phyloP scores from a whole-genome alignment of 2,888 invertebrate genomes.

The Acronicta leporina region DNA sequence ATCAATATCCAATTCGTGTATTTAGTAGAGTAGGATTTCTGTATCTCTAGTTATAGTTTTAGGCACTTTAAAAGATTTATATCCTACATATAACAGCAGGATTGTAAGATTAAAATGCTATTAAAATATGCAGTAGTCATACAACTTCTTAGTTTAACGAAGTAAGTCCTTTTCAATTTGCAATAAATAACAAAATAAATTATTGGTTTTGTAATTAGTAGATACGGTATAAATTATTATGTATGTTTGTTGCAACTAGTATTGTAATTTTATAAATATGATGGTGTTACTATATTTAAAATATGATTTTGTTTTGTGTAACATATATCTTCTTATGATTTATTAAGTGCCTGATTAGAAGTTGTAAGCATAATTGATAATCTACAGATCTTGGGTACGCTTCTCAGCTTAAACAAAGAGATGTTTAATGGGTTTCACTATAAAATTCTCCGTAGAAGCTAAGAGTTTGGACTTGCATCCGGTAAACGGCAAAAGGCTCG shows the following conservation, averaged over 20 bases:
- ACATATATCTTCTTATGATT: no score
- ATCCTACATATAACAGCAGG: slow-evolving; percentile 10
- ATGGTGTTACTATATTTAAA: no score
- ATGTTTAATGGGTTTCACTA: no score
- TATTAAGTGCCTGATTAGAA: no score
- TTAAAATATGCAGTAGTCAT: slow-evolving; percentile 24
- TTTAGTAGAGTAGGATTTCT: not conserved
- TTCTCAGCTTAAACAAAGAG: no score
- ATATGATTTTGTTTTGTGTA: not conserved
- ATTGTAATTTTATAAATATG: not conserved
- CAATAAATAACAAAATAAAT: slow-evolving; percentile 19
- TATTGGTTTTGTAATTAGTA: slow-evolving; percentile 25
- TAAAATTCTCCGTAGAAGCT: no score
- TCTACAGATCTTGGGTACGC: no score
- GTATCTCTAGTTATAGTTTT: not conserved
- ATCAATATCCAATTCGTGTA: no score
- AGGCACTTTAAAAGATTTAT: slow-evolving; percentile 8
- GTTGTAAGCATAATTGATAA: no score
- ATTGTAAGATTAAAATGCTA: slow-evolving; percentile 26
- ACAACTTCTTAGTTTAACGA: slow-evolving; percentile 1
- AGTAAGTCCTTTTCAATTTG: slow-evolving; percentile 29
- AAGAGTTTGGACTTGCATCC: no score
- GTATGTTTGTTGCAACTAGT: not conserved
- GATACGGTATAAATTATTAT: not conserved
- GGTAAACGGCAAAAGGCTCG: no score